Base-by-base conservation (phyloP, 2,797 vertebrate genomes). In the Hyperoplus immaculatus region DNA sequence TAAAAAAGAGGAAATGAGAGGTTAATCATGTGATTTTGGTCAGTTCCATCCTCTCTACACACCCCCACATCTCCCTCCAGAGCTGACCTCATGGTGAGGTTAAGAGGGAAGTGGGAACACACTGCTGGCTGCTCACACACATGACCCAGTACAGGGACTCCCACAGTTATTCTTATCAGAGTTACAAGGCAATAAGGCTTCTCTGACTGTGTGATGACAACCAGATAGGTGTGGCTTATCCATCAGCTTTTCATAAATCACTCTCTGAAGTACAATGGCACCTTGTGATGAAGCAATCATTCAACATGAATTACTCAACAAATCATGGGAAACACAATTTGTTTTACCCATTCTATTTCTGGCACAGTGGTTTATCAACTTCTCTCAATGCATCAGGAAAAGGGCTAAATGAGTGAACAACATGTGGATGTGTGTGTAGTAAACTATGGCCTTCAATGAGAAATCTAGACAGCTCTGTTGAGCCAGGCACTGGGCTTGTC, bases 401-500 rank as follows among this genome's bases (percentile, higher is more conserved):
- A 63, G 59, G 9, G 45, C 36, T 10, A 18, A 59, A 16, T 11
- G 4, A 55, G 11, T 43, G 14, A 36, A 10, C 47, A 5, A 11
- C 47, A n/a, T 16, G 29, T 51, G n/a, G 56, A 50, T 58, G 21
- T 57, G 29, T 45, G 16, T 56, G 65, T 42, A 54, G 6, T 4
- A 3, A 29, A 29, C 29, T 29, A 29, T 29, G 4, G n/a, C n/a
- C 36, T 70, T 42, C 68, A 78, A 86, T 78, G 82, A 75, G 50
- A 72, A 87, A 86, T 66, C 72, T 83, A 89, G 83, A 61, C 66
- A 50, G 49, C 77, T 81, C 58, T 71, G 64, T 64, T 65, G 57
- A 69, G 75, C 71, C 69, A 69, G 75, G 61, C 68, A 16, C 64
- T 71, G 38, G 6, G 60, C 75, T 73, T 3, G 45, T 73, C 72